Evolutionary conservation across 2,888 invertebrate species (phyloP).

Genomic region (Drosophila pullipes): DNA sequence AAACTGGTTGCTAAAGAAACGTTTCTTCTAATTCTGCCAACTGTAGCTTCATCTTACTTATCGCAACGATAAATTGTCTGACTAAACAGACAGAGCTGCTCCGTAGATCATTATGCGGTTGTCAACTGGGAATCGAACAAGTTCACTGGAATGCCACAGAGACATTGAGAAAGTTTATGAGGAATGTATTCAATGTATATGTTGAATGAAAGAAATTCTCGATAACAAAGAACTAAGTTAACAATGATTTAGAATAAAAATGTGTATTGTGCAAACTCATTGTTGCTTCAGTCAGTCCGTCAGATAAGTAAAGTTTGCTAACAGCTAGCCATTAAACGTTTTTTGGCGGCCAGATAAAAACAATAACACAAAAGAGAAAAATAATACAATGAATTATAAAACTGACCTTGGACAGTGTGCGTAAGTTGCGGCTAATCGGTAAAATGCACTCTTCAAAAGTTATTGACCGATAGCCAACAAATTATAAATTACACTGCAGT

Average conservation of each 20-base stretch:
- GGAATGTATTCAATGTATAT: conserved; percentile 1
- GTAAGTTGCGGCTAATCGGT: conserved; percentile 23
- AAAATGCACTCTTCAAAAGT: conserved; percentile 25
- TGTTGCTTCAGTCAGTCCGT: conserved; percentile 32
- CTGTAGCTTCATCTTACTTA: conserved; percentile 30
- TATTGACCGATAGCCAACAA: conserved; percentile 47
- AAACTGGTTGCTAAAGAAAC: conserved; percentile 53
- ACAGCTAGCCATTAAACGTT: conserved; percentile 50
- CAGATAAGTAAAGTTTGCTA: conserved; percentile 55
- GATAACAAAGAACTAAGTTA: neutral
- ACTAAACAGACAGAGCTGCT: conserved; percentile 19
- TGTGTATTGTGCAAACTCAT: neutral
- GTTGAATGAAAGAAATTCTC: neutral
- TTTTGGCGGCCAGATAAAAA: conserved; percentile 30
- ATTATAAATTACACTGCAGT: conserved; percentile 27
- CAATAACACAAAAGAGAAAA: conserved; percentile 5
- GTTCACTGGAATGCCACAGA: conserved; percentile 49
- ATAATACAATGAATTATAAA: conserved; percentile 18
- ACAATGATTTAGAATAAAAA: neutral
- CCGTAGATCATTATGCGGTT: conserved; percentile 28
- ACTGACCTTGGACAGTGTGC: conserved; percentile 68
- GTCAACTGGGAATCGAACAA: conserved; percentile 36
- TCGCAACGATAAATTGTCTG: conserved; percentile 13
- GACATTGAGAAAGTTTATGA: conserved; percentile 19
- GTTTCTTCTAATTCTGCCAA: conserved; percentile 33